Conservation (phyloP, 2,113 vertebrate species). For the Scalopus aquaticus region DNA sequence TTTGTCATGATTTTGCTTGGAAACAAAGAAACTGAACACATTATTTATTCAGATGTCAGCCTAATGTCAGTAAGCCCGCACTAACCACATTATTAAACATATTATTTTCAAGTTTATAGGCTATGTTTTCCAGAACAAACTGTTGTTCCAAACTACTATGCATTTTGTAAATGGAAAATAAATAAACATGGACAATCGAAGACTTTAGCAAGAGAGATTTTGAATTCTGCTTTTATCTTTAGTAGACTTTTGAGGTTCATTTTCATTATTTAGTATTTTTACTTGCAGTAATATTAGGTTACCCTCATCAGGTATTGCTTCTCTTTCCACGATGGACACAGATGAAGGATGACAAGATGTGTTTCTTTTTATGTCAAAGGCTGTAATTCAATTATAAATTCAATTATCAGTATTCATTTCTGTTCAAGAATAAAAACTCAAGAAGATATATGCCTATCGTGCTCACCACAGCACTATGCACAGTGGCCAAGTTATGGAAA, state of each 20-base stretch:
- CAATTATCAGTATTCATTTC: neutral
- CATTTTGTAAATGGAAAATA: neutral
- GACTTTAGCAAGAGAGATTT: neutral
- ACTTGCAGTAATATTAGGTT: too few species aligned
- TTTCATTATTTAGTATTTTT: neutral
- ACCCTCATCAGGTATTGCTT: too few species aligned
- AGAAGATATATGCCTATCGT: too few species aligned
- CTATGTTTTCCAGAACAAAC: neutral
- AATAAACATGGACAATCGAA: neutral
- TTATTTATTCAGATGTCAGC: neutral
- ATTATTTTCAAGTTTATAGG: neutral
- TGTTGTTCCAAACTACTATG: neutral
- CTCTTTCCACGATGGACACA: neutral
- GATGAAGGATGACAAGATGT: neutral
- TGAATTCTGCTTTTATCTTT: neutral
- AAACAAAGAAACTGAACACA: conserved; percentile 23
- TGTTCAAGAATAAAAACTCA: neutral
- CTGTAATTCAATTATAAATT: neutral
- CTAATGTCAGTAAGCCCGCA: conserved; percentile 30
- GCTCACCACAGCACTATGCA: too few species aligned
- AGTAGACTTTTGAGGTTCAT: neutral
- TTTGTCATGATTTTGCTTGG: conserved; percentile 21
- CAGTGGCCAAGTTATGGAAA: too few species aligned
- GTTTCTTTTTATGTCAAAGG: neutral
- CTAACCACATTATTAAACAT: neutral